phyloP scores from a whole-genome alignment of 2,113 vertebrate genomes.

The Channa maculata region DNA sequence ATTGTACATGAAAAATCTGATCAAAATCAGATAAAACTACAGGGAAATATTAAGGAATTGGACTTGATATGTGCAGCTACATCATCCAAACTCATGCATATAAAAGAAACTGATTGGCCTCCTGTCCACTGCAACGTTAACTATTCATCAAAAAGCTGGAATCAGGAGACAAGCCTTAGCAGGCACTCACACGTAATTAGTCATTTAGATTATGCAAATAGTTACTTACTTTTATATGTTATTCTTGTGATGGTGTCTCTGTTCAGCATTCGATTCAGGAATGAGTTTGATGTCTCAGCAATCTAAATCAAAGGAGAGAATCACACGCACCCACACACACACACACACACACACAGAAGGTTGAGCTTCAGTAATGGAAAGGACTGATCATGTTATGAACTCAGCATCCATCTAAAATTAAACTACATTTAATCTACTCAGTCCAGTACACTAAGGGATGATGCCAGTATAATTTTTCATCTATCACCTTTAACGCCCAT shows the following conservation, averaged over 20 bases:
- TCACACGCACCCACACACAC: no score
- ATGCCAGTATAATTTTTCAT: conserved; percentile 36
- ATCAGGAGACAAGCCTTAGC: no score
- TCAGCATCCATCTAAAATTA: conserved; percentile 23
- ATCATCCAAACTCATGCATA: no score
- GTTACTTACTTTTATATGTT: conserved; percentile 98
- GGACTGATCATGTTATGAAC: conserved; percentile 1
- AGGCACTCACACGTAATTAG: neutral
- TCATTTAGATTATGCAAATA: neutral
- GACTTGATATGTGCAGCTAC: no score
- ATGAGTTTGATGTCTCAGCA: conserved; percentile 96
- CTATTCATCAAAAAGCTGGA: no score
- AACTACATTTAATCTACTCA: conserved; percentile 4
- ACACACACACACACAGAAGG: neutral
- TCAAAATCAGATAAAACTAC: no score
- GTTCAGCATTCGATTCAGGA: conserved; percentile 99
- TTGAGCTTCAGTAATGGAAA: neutral
- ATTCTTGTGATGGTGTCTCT: conserved; percentile 99
- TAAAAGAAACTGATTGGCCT: no score
- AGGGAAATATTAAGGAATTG: no score
- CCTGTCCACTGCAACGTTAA: no score
- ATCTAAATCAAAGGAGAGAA: conserved; percentile 83
- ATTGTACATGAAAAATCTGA: no score
- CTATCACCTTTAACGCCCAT: conserved; percentile 31
- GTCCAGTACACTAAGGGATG: conserved; percentile 8